These are phyloP conservation scores for Accipiter virgatus DNA, from an alignment of 2,113 vertebrate genomes.

Conservation along the genomic window DNA sequence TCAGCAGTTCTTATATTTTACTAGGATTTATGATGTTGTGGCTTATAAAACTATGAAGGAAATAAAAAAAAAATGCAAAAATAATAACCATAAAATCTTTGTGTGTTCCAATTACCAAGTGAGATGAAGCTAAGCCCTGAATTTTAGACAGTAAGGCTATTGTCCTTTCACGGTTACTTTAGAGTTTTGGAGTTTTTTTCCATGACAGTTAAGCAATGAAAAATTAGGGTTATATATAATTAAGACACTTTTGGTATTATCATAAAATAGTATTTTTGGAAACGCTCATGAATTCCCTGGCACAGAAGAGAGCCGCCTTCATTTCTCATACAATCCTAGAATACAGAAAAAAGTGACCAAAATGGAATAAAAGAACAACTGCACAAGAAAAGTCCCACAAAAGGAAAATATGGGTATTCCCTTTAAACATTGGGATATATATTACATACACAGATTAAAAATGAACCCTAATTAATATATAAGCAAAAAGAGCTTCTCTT, in stretches of 20 bases:
- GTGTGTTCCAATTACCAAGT: neutral
- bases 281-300: neutral
- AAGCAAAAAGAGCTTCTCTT: neutral
- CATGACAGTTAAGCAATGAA: neutral
- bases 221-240: neutral
- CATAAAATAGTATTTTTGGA: constrained; percentile 3
- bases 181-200: neutral
- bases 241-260: neutral
- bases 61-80: neutral
- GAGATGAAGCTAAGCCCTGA: neutral
- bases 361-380: neutral
- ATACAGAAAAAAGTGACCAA: neutral
- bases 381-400: neutral
- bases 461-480: neutral
- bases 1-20: neutral
- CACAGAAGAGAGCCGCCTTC: neutral
- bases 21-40: neutral
- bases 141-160: neutral
- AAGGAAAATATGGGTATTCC: neutral
- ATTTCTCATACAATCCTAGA: neutral
- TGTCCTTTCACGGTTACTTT: neutral
- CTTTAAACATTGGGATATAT: neutral
- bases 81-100: neutral
- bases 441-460: neutral
- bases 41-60: neutral